Evolutionary conservation across 92 coral and sea anemone species (phyloP).

Genomic region (Siderastrea siderea): DNA sequence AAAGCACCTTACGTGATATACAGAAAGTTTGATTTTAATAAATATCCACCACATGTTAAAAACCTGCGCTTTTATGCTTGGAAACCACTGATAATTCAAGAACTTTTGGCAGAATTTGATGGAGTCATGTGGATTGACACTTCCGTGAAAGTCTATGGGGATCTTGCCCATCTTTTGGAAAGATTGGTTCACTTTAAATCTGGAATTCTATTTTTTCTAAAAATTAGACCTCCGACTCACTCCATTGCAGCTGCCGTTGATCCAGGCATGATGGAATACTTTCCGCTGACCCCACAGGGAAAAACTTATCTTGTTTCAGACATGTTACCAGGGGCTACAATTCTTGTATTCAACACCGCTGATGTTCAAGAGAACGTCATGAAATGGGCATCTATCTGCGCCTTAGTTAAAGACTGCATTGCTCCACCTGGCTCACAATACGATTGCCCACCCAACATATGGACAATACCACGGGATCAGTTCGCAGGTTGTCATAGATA

Average conservation of each 20-base stretch:
- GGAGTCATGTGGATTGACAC: conserved; percentile 29
- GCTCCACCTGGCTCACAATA: background rate
- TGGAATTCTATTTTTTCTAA: conserved; percentile 9
- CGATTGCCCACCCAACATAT: background rate
- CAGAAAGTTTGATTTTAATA: conserved; percentile 29
- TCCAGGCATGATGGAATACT: background rate
- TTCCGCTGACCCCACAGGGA: conserved; percentile 9
- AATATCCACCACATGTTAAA: background rate
- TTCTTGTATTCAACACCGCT: background rate
- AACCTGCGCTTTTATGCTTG: conserved; percentile 24
- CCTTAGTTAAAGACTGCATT: conserved; percentile 35
- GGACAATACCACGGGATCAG: no score
- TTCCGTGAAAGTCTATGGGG: background rate
- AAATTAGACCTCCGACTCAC: background rate
- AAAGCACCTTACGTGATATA: conserved; percentile 2
- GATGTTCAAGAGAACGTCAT: no score
- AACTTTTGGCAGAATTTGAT: conserved; percentile 26
- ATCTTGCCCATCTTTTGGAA: background rate
- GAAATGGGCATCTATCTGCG: background rate
- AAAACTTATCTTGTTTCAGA: background rate
- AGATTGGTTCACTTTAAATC: conserved; percentile 3
- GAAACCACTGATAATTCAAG: conserved; percentile 16
- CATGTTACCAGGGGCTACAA: conserved; percentile 26
- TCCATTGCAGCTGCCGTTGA: background rate
- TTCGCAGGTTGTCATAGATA: no score